These are phyloP conservation scores for Paragorgia papillata DNA, from an alignment of 92 coral and sea anemone species.

Conservation along the genomic window DNA sequence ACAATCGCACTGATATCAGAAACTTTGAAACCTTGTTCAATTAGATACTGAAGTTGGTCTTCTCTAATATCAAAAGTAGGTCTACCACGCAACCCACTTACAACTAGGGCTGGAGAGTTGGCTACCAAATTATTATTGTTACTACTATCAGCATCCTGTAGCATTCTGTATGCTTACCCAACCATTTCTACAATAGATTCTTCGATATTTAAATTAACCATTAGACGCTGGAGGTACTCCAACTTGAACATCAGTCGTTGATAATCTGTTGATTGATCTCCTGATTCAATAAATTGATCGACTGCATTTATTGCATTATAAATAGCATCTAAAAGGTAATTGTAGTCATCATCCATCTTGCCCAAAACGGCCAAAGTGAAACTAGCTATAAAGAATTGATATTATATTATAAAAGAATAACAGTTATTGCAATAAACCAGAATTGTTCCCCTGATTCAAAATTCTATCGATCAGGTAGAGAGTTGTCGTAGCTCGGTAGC, in stretches of 20 bases:
- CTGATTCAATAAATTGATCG: conserved; percentile 40
- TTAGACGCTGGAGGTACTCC: conserved; percentile 50
- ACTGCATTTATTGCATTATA: conserved; percentile 21
- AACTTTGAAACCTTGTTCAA: conserved; percentile 47
- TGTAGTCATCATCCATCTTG: too few species aligned
- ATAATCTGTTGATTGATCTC: conserved; percentile 37
- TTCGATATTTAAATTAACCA: conserved; percentile 51
- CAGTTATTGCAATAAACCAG: too few species aligned
- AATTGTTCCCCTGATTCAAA: too few species aligned
- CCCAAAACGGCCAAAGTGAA: too few species aligned
- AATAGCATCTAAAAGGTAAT: conserved; percentile 7
- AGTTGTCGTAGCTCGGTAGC: too few species aligned
- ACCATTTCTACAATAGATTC: conserved; percentile 47
- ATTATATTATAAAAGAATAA: too few species aligned
- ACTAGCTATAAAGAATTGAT: too few species aligned
- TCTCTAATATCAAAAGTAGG: conserved; percentile 45
- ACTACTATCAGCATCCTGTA: not conserved
- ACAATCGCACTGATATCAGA: conserved; percentile 16
- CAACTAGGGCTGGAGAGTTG: conserved; percentile 4
- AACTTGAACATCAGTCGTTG: conserved; percentile 47
- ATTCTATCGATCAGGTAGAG: too few species aligned
- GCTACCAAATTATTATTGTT: conserved; percentile 9
- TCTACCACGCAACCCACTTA: conserved; percentile 41
- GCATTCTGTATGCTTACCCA: conserved; percentile 35
- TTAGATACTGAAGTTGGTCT: conserved; percentile 32